These are phyloP conservation scores for Meandrina meandrites DNA, from an alignment of 92 coral and sea anemone species.

Conservation along the genomic window DNA sequence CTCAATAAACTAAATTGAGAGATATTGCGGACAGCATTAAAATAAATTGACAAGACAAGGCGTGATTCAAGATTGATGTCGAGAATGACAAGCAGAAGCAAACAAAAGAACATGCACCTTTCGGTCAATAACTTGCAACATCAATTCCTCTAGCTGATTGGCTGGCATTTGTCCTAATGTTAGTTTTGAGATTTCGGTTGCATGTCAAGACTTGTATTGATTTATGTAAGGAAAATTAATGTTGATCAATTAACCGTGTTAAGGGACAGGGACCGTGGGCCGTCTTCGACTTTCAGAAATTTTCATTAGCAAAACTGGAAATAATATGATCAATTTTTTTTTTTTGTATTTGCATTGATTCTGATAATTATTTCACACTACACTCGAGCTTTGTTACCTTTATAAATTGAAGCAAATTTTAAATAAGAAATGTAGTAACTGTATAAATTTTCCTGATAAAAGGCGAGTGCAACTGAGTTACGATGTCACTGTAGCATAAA, in stretches of 20 bases:
- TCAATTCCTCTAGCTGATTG: too few species aligned
- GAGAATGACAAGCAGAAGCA: not conserved
- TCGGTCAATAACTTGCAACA: too few species aligned
- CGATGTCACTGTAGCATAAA: not conserved
- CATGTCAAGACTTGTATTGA: not conserved
- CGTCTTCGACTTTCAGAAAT: not conserved
- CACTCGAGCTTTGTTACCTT: not conserved
- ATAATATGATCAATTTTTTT: too few species aligned
- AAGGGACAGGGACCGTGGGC: not conserved
- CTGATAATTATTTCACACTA: not conserved
- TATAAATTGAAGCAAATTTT: not conserved
- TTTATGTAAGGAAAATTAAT: not conserved
- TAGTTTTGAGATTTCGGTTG: not conserved
- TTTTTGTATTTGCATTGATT: not conserved
- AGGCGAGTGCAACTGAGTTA: not conserved
- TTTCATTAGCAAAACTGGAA: not conserved
- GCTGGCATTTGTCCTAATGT: not conserved
- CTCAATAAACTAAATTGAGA: not conserved
- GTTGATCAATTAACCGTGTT: not conserved
- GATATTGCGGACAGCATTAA: not conserved
- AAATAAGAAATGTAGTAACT: too few species aligned
- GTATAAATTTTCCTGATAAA: not conserved
- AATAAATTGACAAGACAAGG: not conserved
- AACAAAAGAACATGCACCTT: not conserved
- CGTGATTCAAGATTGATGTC: not conserved